Percentiles rank a stretch among this genome's conserved stretches.
These are phyloP conservation scores for Tachypleus tridentatus DNA, from an alignment of 1,140 invertebrate species.

Conservation along the genomic window DNA sequence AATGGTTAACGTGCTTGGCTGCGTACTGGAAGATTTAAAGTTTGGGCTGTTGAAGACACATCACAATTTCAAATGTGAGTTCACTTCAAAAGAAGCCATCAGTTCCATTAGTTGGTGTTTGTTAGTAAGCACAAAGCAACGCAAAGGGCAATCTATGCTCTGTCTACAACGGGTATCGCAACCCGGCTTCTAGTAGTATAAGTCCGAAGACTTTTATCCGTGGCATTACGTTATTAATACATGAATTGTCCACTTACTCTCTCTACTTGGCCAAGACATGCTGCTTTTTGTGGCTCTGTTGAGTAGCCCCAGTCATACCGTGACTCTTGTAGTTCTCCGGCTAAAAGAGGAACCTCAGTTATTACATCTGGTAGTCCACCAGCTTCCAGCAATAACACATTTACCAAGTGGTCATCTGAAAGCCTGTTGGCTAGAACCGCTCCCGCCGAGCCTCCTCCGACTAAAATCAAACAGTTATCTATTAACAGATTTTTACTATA, in stretches of 20 bases:
- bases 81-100: no score
- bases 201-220: no score
- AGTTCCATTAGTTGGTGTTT: no score
- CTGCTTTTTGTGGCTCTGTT: constrained; percentile 69
- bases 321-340: constrained; percentile 70
- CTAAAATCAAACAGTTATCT: constrained; percentile 34
- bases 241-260: constrained; percentile 23
- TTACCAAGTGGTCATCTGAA: constrained; percentile 46
- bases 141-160: no score
- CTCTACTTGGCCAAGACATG: constrained; percentile 54
- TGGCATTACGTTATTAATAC: not conserved
- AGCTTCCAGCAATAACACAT: constrained; percentile 68
- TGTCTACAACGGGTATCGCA: no score
- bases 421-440: constrained; percentile 81
- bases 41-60: no score
- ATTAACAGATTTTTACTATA: no score
- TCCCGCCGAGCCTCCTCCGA: constrained; percentile 88
- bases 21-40: no score
- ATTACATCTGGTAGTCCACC: constrained; percentile 80
- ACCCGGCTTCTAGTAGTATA: no score
- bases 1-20: no score
- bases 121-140: no score
- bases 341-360: constrained; percentile 71
- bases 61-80: no score
- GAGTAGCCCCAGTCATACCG: constrained; percentile 86